These are phyloP conservation scores for Vireo griseus DNA, from an alignment of 2,797 vertebrate species.

Conservation along the genomic window DNA sequence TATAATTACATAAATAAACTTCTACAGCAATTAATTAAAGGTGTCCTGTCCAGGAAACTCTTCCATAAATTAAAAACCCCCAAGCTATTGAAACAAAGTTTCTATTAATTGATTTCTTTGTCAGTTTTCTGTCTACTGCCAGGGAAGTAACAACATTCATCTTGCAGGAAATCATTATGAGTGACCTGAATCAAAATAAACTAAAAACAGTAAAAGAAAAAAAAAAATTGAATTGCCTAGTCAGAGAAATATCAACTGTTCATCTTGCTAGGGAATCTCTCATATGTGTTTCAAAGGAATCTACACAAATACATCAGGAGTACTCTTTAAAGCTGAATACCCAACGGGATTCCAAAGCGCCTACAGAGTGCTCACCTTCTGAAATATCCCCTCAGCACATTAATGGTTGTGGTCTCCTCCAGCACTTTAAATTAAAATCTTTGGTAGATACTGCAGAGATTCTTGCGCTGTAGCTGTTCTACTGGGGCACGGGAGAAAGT, in stretches of 20 bases:
- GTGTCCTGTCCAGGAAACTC: background rate
- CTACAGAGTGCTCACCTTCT: background rate
- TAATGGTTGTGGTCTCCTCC: background rate
- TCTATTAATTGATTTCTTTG: background rate
- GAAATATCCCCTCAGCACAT: background rate
- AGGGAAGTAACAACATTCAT: background rate
- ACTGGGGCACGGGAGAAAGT: background rate
- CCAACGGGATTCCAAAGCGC: background rate
- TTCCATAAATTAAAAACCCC: background rate
- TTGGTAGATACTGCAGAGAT: conserved; percentile 45
- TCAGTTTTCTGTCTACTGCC: background rate
- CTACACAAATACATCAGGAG: conserved; percentile 7
- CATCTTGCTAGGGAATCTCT: background rate
- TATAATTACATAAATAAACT: conserved; percentile 17
- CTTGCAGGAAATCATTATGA: background rate
- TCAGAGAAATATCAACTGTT: background rate
- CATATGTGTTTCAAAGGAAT: background rate
- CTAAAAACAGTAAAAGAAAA: background rate
- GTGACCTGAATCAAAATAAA: background rate
- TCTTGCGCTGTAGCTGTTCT: background rate
- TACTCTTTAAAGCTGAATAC: conserved; percentile 15
- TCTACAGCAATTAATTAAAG: background rate
- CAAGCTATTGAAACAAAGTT: background rate
- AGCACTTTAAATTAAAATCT: conserved; percentile 28
- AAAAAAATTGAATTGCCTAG: background rate